These are phyloP conservation scores for Drosophila sechellia DNA, from an alignment of 1,140 invertebrate species.

Conservation along the genomic window DNA sequence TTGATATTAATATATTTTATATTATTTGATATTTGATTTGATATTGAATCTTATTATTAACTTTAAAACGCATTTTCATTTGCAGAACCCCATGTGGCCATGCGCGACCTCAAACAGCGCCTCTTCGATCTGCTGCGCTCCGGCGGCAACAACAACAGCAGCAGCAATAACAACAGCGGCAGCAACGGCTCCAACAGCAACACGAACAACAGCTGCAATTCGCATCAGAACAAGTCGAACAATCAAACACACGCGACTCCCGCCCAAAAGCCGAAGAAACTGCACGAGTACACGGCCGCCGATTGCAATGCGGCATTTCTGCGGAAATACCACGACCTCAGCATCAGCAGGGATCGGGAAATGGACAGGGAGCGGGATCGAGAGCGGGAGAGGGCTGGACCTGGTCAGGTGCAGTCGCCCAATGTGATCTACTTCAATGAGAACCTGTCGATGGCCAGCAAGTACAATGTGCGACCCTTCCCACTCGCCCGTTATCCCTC, in stretches of 20 bases:
- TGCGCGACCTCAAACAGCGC: constrained; percentile 83
- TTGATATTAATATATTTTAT: too few species aligned
- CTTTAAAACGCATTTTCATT: background rate
- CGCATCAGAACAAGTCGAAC: constrained; percentile 7
- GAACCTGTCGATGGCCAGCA: constrained; percentile 83
- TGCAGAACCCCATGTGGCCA: constrained; percentile 52
- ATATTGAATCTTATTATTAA: background rate
- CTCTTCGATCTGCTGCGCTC: constrained; percentile 77
- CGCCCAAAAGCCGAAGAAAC: constrained; percentile 66
- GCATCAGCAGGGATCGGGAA: constrained; percentile 38
- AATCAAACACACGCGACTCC: constrained; percentile 22
- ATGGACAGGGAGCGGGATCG: constrained; percentile 32
- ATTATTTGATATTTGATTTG: too few species aligned
- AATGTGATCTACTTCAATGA: constrained; percentile 83
- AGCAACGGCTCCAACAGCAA: constrained; percentile 27
- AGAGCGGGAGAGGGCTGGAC: constrained; percentile 18
- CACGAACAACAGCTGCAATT: constrained; percentile 16
- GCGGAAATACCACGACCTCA: constrained; percentile 74
- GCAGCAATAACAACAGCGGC: constrained; percentile 10
- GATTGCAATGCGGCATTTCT: constrained; percentile 76
- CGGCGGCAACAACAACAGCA: constrained; percentile 57
- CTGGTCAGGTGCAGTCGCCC: constrained; percentile 3
- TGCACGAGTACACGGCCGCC: constrained; percentile 73
- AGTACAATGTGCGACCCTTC: constrained; percentile 66
- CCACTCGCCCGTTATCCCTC: constrained; percentile 68